Base-by-base conservation (phyloP, 2,113 vertebrate genomes). In the Rhynchopsitta pachyrhyncha region DNA sequence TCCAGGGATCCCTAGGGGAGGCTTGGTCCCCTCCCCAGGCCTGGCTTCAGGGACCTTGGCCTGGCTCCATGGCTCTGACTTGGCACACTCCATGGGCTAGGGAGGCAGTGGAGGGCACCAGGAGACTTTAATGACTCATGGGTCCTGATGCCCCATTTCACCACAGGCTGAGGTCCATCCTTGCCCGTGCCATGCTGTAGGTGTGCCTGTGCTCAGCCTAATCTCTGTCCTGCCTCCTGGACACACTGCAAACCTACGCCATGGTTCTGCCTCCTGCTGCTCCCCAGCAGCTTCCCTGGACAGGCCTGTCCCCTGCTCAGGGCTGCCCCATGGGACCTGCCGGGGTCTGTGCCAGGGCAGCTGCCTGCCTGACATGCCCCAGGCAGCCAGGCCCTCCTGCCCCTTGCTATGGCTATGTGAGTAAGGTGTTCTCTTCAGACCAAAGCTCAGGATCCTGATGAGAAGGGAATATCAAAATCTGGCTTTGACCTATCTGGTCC, bases 121-220 rank as follows among this genome's bases (percentile, higher is more conserved):
- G 53, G 11, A 80, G 24, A 17, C 47, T 27, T 55, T 49, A 41
- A 28, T 17, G 23, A 23, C 23, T 9, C 5, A 3, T 23, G 12
- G 28, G 7, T 35, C 33, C 59, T 35, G 25, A 41, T 37, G 29
- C 15, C 6, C 8, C 47, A 22, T 68, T 62, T 75, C 28, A 39
- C 20, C 18, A 59, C 57, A 46, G 33, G 37, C 37, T 76, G 49
- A 13, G 27, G 41, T 62, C 53, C 53, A 37, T 41, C 62, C 23
- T 55, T 63, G 41, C 47, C 27, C 0, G 0, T 0, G 2, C 41
- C 10, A 1, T 27, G 39, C 25, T 41, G 50, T 14, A 41, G 33
- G 5, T 23, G 11, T 46, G 44, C 41, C 31, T 62, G 35, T 22
- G 19, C 39, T 41, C 60, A 80, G 67, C 23, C 39, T 88, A 8